Conservation (phyloP, 2,797 vertebrate species). For the Pogonophryne albipinna region DNA sequence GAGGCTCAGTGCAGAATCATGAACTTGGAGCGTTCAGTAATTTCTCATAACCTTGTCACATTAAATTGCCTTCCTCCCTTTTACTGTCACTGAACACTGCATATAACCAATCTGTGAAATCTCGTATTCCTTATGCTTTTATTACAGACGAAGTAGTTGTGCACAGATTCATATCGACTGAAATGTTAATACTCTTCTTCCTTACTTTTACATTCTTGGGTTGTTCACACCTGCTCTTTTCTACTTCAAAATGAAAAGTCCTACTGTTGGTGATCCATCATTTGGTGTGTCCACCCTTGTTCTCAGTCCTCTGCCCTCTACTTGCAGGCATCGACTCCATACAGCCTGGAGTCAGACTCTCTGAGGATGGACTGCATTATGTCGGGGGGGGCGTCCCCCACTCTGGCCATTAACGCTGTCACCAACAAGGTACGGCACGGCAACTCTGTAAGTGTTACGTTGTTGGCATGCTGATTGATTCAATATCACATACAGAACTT, state of each 20-base stretch:
- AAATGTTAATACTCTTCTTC: not conserved
- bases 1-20: slow-evolving; percentile 49
- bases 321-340: slow-evolving; percentile 89
- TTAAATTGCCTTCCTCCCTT: slow-evolving; percentile 61
- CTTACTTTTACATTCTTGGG: not conserved
- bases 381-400: slow-evolving; percentile 90
- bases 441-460: too few relatives aligned
- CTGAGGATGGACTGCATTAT: slow-evolving; percentile 92
- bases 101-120: slow-evolving; percentile 47
- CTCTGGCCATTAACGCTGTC: slow-evolving; percentile 89
- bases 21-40: slow-evolving; percentile 42
- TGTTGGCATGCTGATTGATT: too few relatives aligned
- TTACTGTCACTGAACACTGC: slow-evolving; percentile 39
- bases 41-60: slow-evolving; percentile 62
- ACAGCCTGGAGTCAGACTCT: slow-evolving; percentile 92
- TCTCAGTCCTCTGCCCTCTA: not conserved
- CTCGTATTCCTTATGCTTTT: slow-evolving; percentile 25
- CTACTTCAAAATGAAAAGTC: not conserved
- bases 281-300: not conserved
- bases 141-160: slow-evolving; percentile 18
- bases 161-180: not conserved
- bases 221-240: not conserved
- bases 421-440: slow-evolving; percentile 87
- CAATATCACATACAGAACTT: not conserved
- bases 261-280: not conserved